These are phyloP conservation scores for Tinamus major DNA, from an alignment of 2,797 vertebrate species.

Conservation along the genomic window DNA sequence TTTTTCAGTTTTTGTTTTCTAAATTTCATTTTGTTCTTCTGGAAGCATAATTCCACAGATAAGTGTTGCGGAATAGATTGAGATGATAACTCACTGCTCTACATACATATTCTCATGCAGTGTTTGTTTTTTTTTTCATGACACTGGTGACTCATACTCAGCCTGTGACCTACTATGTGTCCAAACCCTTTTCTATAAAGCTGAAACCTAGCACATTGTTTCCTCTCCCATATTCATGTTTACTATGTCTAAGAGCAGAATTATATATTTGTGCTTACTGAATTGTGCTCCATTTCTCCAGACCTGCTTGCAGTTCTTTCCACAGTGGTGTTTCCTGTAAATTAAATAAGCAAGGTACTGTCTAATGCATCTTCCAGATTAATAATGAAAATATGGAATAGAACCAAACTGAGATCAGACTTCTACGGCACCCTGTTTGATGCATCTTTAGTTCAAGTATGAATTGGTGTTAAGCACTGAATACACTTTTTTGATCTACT, in stretches of 20 bases:
- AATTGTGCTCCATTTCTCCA: background rate
- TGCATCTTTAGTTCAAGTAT: background rate
- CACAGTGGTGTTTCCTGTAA: background rate
- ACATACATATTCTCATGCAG: background rate
- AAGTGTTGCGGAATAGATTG: background rate
- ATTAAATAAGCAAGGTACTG: conserved; percentile 17
- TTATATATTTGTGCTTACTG: background rate
- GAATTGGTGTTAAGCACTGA: background rate
- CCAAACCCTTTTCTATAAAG: background rate
- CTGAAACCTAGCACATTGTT: background rate
- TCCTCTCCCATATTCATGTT: background rate
- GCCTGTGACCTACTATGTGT: background rate
- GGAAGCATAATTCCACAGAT: background rate
- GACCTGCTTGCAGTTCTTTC: background rate
- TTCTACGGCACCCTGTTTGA: background rate
- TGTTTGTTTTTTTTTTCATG: background rate
- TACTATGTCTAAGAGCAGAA: background rate
- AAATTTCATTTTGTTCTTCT: background rate
- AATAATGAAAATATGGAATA: background rate
- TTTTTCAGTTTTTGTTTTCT: background rate
- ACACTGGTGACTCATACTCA: background rate
- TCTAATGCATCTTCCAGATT: background rate
- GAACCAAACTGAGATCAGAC: background rate
- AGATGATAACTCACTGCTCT: background rate
- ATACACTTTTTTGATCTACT: background rate